Evolutionary conservation across 2,888 invertebrate genomes (phyloP).

Genomic region (Drosophila sordidapex): DNA sequence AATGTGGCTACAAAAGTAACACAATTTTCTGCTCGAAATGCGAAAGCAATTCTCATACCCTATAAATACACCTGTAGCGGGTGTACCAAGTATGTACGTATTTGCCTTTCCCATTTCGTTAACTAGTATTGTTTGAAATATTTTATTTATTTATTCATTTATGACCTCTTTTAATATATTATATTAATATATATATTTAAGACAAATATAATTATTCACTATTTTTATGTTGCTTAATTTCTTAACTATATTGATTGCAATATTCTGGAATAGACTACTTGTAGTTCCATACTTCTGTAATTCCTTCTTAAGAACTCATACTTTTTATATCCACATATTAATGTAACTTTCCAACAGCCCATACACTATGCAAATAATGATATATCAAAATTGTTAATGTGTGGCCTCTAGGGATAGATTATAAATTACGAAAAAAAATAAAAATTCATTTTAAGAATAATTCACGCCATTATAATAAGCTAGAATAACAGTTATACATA

Average conservation of each 20-base stretch:
- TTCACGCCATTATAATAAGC: no score
- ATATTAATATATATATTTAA: no score
- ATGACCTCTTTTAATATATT: background rate
- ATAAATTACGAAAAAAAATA: background rate
- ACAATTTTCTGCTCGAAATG: slow-evolving; percentile 69
- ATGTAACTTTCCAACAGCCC: no score
- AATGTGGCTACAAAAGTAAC: slow-evolving; percentile 54
- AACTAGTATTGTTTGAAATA: background rate
- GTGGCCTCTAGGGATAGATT: background rate
- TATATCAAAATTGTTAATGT: background rate
- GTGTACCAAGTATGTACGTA: background rate
- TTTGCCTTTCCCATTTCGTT: background rate
- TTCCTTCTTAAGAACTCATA: background rate
- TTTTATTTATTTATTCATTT: background rate
- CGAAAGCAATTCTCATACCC: slow-evolving; percentile 59
- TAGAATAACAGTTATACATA: no score
- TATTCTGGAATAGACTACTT: background rate
- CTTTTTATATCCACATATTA: background rate
- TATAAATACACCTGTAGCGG: background rate
- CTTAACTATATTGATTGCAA: background rate
- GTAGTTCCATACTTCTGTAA: background rate
- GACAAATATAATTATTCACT: background rate
- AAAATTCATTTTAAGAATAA: background rate
- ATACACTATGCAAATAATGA: no score
- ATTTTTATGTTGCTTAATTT: background rate